Evolutionary conservation across 2,797 vertebrate genomes (phyloP).

Genomic region (Ceryle rudis): DNA sequence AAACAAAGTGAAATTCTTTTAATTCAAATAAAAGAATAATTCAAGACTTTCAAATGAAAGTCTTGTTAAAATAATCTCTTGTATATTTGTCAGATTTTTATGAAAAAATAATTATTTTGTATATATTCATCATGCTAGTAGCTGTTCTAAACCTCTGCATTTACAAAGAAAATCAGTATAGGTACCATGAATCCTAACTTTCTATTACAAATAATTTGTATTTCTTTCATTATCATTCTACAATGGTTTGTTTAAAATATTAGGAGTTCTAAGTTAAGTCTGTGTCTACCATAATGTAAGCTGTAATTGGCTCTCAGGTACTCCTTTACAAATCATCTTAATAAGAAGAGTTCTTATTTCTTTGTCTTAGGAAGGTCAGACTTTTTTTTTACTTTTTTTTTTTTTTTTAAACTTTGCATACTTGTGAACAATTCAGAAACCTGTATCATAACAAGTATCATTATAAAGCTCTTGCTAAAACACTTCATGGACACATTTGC

Average conservation of each 20-base stretch:
- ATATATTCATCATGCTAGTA: neutral
- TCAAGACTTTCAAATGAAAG: no score
- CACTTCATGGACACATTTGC: neutral
- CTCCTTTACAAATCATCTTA: neutral
- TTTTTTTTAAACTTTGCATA: neutral
- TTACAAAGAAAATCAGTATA: neutral
- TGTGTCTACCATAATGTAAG: neutral
- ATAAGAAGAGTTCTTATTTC: neutral
- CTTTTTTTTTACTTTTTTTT: neutral
- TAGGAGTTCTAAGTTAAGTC: neutral
- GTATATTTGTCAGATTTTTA: neutral
- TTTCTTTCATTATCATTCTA: neutral
- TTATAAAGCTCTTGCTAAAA: neutral
- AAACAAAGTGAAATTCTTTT: neutral
- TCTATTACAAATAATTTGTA: neutral
- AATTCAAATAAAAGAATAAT: neutral
- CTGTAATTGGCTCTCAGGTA: neutral
- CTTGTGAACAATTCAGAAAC: neutral
- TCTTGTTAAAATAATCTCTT: neutral
- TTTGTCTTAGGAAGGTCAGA: neutral
- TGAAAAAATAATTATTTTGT: neutral
- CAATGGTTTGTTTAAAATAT: neutral
- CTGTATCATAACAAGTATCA: neutral
- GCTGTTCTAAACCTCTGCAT: neutral
- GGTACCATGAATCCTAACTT: neutral